A percentile compares a stretch with the other conserved stretches of the same genome.
Evolutionary conservation across 2,888 invertebrate species (phyloP).

Genomic region (Lasioglossum vierecki): DNA sequence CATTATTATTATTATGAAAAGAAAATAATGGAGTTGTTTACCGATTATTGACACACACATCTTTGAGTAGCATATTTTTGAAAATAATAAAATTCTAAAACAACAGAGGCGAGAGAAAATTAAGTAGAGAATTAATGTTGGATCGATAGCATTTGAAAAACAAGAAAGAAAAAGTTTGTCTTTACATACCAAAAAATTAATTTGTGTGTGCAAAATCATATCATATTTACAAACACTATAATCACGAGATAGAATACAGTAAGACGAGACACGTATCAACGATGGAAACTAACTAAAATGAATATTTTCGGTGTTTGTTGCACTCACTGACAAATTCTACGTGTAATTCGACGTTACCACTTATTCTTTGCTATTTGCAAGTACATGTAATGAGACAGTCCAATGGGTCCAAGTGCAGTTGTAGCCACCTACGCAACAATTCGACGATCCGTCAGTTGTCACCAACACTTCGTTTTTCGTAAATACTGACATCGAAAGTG

Average conservation of each 20-base stretch:
- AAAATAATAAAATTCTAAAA: constrained; percentile 3
- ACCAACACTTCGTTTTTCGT: constrained; percentile 37
- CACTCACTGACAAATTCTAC: constrained; percentile 42
- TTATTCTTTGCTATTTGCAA: constrained; percentile 27
- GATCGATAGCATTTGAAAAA: neutral
- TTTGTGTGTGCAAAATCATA: neutral
- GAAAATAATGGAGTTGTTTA: neutral
- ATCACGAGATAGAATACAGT: constrained; percentile 4
- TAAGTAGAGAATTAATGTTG: neutral
- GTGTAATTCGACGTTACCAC: constrained; percentile 13
- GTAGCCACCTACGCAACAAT: constrained; percentile 60
- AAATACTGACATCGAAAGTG: constrained; percentile 35
- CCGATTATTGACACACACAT: neutral
- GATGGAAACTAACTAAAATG: neutral
- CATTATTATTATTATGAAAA: neutral
- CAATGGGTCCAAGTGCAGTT: constrained; percentile 51
- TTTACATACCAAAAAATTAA: constrained; percentile 34
- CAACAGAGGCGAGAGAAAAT: neutral
- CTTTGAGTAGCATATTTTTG: constrained; percentile 4
- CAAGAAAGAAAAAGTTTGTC: neutral
- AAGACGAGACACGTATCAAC: neutral
- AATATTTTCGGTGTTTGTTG: neutral
- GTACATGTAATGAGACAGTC: constrained; percentile 36
- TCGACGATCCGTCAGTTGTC: constrained; percentile 67
- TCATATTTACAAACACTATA: constrained; percentile 21